These are phyloP conservation scores for Coelopa pilipes DNA, from an alignment of 2,888 invertebrate species.

Conservation along the genomic window DNA sequence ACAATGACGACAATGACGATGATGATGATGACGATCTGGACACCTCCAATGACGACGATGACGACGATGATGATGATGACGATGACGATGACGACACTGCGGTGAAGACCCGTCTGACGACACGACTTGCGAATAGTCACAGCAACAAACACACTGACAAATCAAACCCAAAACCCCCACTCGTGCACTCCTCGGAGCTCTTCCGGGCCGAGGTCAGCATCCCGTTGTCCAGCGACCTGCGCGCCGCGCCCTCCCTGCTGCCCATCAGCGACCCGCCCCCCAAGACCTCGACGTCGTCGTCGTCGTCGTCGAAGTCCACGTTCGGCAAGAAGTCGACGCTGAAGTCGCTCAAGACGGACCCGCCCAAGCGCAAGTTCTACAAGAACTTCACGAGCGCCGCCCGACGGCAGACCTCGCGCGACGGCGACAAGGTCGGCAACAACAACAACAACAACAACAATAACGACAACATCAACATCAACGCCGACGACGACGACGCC, in stretches of 20 bases:
- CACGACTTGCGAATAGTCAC: no score
- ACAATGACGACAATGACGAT: constrained; percentile 9
- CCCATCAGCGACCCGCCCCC: constrained; percentile 6
- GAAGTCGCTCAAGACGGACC: constrained; percentile 52
- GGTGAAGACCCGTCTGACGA: no score
- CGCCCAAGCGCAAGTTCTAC: constrained; percentile 48
- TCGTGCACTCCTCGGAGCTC: background rate
- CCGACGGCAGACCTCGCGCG: constrained; percentile 24
- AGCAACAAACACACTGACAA: constrained; percentile 1
- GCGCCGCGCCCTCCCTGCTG: background rate
- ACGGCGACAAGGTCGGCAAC: background rate
- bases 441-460: constrained; percentile 14
- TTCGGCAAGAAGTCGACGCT: constrained; percentile 46
- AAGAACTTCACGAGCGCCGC: constrained; percentile 41
- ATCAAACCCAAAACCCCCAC: background rate
- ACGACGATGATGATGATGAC: constrained; percentile 38
- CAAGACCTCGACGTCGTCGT: background rate
- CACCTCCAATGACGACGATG: background rate
- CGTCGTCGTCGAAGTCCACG: background rate
- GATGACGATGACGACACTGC: constrained; percentile 32
- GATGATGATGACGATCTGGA: constrained; percentile 26
- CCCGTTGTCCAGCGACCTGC: background rate
- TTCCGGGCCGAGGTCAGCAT: background rate
- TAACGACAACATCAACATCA: constrained; percentile 19
- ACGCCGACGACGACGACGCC: constrained; percentile 37